These are phyloP conservation scores for Sciurus carolinensis DNA, from an alignment of 2,797 vertebrate genomes.

Conservation along the genomic window DNA sequence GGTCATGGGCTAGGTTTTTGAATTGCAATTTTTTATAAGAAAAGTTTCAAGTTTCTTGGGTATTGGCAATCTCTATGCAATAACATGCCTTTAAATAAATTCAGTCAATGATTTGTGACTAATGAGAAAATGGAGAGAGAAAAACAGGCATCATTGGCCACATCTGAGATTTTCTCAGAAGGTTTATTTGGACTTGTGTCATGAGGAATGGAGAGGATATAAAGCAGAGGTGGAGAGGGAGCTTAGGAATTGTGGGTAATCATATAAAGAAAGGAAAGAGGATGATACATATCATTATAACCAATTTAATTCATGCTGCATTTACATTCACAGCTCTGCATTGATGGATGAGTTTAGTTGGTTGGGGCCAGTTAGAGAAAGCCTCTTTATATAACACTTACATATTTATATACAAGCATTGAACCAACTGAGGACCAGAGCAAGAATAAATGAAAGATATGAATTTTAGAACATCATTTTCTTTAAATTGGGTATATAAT, in stretches of 20 bases:
- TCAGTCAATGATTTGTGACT: neutral
- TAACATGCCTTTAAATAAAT: neutral
- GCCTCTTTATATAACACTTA: neutral
- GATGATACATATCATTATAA: neutral
- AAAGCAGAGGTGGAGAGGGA: neutral
- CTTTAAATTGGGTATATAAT: neutral
- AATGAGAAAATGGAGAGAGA: neutral
- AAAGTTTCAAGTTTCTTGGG: neutral
- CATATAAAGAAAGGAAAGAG: neutral
- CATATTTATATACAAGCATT: neutral
- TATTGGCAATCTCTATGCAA: neutral
- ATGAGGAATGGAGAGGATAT: neutral
- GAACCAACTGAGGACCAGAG: neutral
- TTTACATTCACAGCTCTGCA: neutral
- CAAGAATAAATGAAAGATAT: conserved; percentile 29
- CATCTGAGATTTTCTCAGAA: neutral
- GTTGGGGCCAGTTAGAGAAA: neutral
- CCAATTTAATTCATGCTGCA: neutral
- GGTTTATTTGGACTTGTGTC: neutral
- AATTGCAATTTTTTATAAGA: neutral
- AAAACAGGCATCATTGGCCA: neutral
- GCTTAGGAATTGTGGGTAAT: neutral
- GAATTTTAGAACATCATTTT: neutral
- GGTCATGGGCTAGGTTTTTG: neutral
- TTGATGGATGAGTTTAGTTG: neutral